Conservation (phyloP, 1,140 invertebrate genomes). For the Forficula auricularia region DNA sequence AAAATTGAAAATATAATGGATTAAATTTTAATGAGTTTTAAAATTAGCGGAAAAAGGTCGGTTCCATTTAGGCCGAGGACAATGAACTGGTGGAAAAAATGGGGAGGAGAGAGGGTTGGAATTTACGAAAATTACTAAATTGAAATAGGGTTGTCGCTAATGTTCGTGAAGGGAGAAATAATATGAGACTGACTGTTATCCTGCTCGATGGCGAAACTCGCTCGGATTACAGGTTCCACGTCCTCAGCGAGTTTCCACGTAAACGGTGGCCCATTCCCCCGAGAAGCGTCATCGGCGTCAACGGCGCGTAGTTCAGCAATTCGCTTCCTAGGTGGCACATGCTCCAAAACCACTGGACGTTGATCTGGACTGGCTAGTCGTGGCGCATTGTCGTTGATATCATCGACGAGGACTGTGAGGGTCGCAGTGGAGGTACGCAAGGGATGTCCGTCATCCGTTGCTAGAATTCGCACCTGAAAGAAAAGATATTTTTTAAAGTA, state of each 20-base stretch:
- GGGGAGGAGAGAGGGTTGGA: no score
- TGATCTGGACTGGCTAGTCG: constrained; percentile 34
- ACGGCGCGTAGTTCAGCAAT: constrained; percentile 42
- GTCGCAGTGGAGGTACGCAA: constrained; percentile 47
- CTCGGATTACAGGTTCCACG: constrained; percentile 36
- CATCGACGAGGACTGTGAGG: constrained; percentile 40
- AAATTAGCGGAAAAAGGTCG: no score
- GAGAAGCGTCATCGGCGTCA: constrained; percentile 41
- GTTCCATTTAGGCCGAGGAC: no score
- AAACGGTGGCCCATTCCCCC: constrained; percentile 45
- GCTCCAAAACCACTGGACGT: constrained; percentile 40
- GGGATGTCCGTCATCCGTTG: constrained; percentile 42
- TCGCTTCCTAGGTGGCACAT: constrained; percentile 34
- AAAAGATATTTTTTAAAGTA: no score
- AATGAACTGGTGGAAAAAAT: no score
- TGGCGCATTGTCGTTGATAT: constrained; percentile 49
- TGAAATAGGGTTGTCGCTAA: no score
- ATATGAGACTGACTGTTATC: constrained; percentile 36
- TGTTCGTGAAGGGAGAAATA: no score
- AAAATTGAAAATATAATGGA: no score
- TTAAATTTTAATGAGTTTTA: no score
- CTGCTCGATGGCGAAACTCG: constrained; percentile 41
- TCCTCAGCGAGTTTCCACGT: constrained; percentile 39
- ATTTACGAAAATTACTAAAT: no score
- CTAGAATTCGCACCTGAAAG: constrained; percentile 34